Conservation (phyloP, 2,888 invertebrate species). For the Aromia moschata region DNA sequence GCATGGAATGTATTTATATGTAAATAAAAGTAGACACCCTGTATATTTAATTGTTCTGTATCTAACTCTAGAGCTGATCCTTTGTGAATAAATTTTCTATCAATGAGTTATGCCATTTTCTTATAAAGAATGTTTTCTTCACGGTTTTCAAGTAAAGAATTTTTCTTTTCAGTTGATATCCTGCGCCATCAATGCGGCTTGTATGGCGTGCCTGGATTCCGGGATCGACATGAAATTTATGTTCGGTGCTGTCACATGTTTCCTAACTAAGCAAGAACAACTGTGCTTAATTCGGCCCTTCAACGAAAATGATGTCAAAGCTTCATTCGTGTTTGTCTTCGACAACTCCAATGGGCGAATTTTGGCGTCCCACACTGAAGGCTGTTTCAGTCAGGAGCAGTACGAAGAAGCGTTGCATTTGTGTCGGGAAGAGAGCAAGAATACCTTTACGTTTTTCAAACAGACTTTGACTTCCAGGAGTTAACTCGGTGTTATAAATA, state of each 20-base stretch:
- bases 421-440: constrained; percentile 72
- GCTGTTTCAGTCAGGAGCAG: constrained; percentile 73
- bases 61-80: no score
- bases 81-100: no score
- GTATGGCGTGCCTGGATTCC: constrained; percentile 83
- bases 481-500: not conserved
- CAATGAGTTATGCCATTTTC: no score
- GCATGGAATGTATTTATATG: no score
- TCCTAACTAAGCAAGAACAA: constrained; percentile 69
- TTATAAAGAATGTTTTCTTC: no score
- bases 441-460: constrained; percentile 79
- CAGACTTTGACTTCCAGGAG: constrained; percentile 48
- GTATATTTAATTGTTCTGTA: no score
- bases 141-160: no score
- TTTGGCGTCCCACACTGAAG: constrained; percentile 74
- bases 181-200: constrained; percentile 83
- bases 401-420: constrained; percentile 73
- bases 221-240: constrained; percentile 85
- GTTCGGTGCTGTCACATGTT: constrained; percentile 82
- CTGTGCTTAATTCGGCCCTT: constrained; percentile 57
- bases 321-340: constrained; percentile 78
- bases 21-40: no score
- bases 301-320: constrained; percentile 66
- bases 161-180: constrained; percentile 72
- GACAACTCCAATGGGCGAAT: constrained; percentile 71